Base-by-base conservation (phyloP, 2,113 vertebrate species). In the Glareola pratincola region DNA sequence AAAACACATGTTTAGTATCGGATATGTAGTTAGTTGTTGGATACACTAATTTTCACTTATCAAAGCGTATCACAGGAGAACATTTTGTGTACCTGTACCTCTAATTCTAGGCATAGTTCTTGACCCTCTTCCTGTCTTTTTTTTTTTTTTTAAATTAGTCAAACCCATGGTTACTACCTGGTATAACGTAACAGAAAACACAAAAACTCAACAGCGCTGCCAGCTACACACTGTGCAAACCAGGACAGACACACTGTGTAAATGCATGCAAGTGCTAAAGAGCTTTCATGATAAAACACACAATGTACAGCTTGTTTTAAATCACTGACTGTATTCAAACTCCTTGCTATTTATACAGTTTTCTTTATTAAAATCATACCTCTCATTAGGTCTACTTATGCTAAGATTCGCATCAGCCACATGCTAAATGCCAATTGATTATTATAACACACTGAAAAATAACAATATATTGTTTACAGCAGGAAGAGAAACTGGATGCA, bases 171-270 rank as follows among this genome's bases (percentile, higher is more conserved):
- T 86, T 88, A 30, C 34, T 72, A 68, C 24, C 45, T 34, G 45
- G 57, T 34, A 27, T 2, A 84, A 71, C 0, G 0, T 3, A 64
- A 51, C 10, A 48, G 7, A 36, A 77, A 84, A 63, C 8, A 34
- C 7, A 50, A 45, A 90, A 95, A 4, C 4, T 9, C 34, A 59
- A 3, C n/a, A 74, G 47, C 6, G 27, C 39, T 56, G 30, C 51
- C 51, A 81, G 41, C 39, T 41, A 45, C 71, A 57, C 0, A 4
- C 24, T n/a, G 19, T 50, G 53, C 22, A 77, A 88, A 83, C 8
- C 54, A 86, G 63, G 32, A 62, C 0, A 1, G 32, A 41, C 17
- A 48, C 29, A 21, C 12, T 3, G 3, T 10, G 27, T n/a, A 57
- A 76, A 85, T 15, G 41, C 17, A 50, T 6, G 19, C 7, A 67